Percentiles rank a stretch among this genome's conserved stretches.
Evolutionary conservation across 2,113 vertebrate genomes (phyloP).

Genomic region (Chiloscyllium plagiosum): DNA sequence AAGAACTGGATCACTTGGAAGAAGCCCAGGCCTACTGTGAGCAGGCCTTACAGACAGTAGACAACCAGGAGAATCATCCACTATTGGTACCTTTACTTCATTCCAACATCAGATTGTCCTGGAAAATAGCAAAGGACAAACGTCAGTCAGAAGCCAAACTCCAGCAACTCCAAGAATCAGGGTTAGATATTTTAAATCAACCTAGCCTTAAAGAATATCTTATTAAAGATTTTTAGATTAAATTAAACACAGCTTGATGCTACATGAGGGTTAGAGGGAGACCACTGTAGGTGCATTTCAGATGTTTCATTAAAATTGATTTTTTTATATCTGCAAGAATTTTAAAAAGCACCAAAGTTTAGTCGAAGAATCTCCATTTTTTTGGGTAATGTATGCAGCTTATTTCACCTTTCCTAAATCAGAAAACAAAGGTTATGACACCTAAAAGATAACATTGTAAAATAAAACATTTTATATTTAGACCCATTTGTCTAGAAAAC

Average conservation of each 20-base stretch:
- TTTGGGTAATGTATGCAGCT: neutral
- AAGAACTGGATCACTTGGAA: slow-evolving; percentile 71
- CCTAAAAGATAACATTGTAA: neutral
- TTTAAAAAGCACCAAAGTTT: neutral
- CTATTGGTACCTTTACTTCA: slow-evolving; percentile 74
- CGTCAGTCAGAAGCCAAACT: slow-evolving; percentile 71
- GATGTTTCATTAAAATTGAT: neutral
- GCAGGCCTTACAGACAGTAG: slow-evolving; percentile 62
- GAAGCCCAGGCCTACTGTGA: slow-evolving; percentile 77
- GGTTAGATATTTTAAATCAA: slow-evolving; percentile 57
- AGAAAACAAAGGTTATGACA: neutral
- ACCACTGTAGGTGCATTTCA: neutral
- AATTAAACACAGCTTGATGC: slow-evolving; percentile 38
- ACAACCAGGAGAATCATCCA: slow-evolving; percentile 59
- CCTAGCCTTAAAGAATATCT: slow-evolving; percentile 77
- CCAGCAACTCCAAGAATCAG: slow-evolving; percentile 63
- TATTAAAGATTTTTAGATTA: slow-evolving; percentile 70
- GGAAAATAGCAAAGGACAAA: slow-evolving; percentile 84
- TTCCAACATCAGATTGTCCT: slow-evolving; percentile 73
- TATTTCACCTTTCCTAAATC: neutral
- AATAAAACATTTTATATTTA: neutral
- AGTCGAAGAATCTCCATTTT: neutral
- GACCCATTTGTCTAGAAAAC: neutral
- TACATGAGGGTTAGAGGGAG: neutral
- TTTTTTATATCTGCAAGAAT: neutral